These are phyloP conservation scores for Danionella dracula DNA, from an alignment of 2,797 vertebrate species.

Conservation along the genomic window DNA sequence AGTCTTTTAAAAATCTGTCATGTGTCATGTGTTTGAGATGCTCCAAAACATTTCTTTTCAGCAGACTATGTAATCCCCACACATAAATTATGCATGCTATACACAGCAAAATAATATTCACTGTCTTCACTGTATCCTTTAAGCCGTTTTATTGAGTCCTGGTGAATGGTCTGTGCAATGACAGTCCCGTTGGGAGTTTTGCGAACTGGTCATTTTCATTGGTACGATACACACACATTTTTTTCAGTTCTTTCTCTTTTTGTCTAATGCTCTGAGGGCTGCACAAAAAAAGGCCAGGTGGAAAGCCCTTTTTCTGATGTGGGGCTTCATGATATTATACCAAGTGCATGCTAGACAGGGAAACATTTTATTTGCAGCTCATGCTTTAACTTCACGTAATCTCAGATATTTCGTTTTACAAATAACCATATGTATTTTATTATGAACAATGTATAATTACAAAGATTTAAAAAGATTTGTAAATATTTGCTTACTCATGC, in stretches of 20 bases:
- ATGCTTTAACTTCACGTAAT: no score
- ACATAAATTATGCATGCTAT: conserved; percentile 16
- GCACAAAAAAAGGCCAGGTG: conserved; percentile 4
- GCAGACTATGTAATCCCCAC: not conserved
- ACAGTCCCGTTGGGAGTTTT: not conserved
- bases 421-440: no score
- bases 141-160: conserved; percentile 2
- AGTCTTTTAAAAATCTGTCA: not conserved
- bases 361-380: no score
- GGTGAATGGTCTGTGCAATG: not conserved
- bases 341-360: no score
- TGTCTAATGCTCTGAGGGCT: not conserved
- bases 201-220: not conserved
- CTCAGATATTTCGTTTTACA: no score
- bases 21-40: not conserved
- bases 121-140: not conserved
- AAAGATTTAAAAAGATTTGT: no score
- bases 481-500: no score
- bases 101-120: not conserved
- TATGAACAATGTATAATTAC: no score
- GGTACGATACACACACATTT: not conserved
- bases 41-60: not conserved
- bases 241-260: not conserved
- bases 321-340: not conserved
- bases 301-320: not conserved